Evolutionary conservation across 2,888 invertebrate species (phyloP).

Genomic region (Pinctada fucata): DNA sequence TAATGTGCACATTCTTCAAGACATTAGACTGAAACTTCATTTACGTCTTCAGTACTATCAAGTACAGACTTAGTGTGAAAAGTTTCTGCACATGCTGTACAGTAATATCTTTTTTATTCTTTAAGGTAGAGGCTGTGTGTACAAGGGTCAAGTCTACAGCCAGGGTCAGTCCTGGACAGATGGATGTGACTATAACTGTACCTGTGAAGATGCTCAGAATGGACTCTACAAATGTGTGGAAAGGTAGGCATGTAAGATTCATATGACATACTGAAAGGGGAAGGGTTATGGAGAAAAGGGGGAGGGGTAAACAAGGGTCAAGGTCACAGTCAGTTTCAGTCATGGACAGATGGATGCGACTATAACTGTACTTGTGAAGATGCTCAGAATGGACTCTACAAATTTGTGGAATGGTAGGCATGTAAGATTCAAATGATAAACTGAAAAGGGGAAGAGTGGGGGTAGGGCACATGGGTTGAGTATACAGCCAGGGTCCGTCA

Average conservation of each 20-base stretch:
- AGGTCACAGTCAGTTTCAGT: constrained; percentile 46
- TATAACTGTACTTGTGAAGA: constrained; percentile 56
- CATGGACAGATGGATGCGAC: constrained; percentile 54
- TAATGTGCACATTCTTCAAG: too few species aligned
- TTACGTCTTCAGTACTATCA: too few species aligned
- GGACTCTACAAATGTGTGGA: constrained; percentile 53
- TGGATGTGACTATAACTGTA: constrained; percentile 55
- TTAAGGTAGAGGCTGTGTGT: constrained; percentile 39
- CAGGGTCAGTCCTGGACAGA: constrained; percentile 52
- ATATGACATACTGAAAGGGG: background rate
- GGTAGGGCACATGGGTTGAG: constrained; percentile 51
- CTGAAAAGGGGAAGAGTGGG: constrained; percentile 3
- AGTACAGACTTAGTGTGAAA: too few species aligned
- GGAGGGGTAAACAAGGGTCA: constrained; percentile 53
- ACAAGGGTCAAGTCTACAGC: constrained; percentile 52
- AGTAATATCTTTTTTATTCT: too few species aligned
- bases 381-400: constrained; percentile 50
- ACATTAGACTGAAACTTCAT: too few species aligned
- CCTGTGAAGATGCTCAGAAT: constrained; percentile 51
- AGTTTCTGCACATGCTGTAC: too few species aligned
- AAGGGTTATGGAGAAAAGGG: background rate
- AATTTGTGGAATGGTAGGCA: constrained; percentile 49
- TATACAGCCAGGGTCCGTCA: constrained; percentile 45
- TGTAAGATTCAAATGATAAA: background rate
- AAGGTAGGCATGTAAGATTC: constrained; percentile 35